Conservation (phyloP, 2,888 invertebrate genomes). For the Iselma pallidipennis region DNA sequence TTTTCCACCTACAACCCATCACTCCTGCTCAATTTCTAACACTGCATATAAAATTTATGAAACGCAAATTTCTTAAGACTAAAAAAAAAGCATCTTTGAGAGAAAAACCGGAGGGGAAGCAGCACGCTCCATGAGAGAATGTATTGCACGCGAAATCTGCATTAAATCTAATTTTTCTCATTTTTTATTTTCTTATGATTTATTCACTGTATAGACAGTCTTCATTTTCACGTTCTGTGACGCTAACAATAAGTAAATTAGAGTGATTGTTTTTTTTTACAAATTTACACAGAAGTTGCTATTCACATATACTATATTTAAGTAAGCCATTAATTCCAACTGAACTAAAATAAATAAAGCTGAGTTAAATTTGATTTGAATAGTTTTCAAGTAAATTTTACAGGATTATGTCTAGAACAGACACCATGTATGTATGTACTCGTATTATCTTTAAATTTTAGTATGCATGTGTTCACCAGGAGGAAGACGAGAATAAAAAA, state of each 20-base stretch:
- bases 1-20: not conserved
- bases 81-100: conserved; percentile 25
- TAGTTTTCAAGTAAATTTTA: too few species aligned
- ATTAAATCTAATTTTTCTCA: not conserved
- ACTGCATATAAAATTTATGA: conserved; percentile 48
- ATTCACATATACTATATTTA: too few species aligned
- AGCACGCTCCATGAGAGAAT: not conserved
- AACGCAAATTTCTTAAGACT: conserved; percentile 41
- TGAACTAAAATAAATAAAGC: too few species aligned
- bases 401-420: too few species aligned
- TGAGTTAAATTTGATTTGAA: too few species aligned
- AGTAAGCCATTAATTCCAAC: too few species aligned
- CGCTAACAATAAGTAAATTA: too few species aligned
- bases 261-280: too few species aligned
- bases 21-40: conserved; percentile 34
- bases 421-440: too few species aligned
- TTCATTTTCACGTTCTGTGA: not conserved
- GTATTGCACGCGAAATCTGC: not conserved
- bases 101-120: not conserved
- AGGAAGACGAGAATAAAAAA: conserved; percentile 14
- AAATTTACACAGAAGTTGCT: too few species aligned
- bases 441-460: conserved; percentile 5
- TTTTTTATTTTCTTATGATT: not conserved
- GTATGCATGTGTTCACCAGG: conserved; percentile 34
- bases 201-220: not conserved